These are phyloP conservation scores for Acrossocheilus fasciatus DNA, from an alignment of 2,797 vertebrate species.

Conservation along the genomic window DNA sequence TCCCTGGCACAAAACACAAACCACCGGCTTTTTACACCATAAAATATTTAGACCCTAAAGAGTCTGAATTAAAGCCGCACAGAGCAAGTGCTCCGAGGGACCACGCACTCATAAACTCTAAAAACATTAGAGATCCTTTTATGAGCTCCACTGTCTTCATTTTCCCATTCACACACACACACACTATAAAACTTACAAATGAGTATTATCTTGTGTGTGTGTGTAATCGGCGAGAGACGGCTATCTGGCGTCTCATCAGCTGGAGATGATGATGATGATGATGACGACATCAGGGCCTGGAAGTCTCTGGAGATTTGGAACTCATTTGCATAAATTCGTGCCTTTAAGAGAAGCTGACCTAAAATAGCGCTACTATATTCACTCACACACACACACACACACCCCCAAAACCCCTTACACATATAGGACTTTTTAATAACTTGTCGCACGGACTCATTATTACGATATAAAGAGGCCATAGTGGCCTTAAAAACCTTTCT, in stretches of 20 bases:
- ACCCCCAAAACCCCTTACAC: background rate
- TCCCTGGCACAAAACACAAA: constrained; percentile 49
- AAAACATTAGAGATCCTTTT: background rate
- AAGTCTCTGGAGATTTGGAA: constrained; percentile 41
- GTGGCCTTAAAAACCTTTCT: constrained; percentile 31
- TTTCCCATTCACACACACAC: constrained; percentile 9
- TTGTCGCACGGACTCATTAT: background rate
- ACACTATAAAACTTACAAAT: constrained; percentile 11
- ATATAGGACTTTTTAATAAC: background rate
- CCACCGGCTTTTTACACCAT: constrained; percentile 60
- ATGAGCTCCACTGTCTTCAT: background rate
- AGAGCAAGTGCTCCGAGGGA: constrained; percentile 24
- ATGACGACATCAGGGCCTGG: constrained; percentile 11
- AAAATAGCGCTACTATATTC: constrained; percentile 20
- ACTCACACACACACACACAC: background rate
- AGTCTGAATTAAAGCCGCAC: constrained; percentile 64
- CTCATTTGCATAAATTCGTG: constrained; percentile 46
- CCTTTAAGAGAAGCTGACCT: constrained; percentile 34
- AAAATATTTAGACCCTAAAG: constrained; percentile 68
- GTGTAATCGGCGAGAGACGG: background rate
- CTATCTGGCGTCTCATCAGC: constrained; percentile 19
- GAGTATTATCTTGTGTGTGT: background rate
- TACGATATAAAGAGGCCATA: background rate
- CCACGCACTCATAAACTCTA: constrained; percentile 22
- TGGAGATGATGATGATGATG: constrained; percentile 22